A percentile compares a stretch with the other conserved stretches of the same genome.
These are phyloP conservation scores for Ondatra zibethicus DNA, from an alignment of 2,113 vertebrate species.

Conservation along the genomic window DNA sequence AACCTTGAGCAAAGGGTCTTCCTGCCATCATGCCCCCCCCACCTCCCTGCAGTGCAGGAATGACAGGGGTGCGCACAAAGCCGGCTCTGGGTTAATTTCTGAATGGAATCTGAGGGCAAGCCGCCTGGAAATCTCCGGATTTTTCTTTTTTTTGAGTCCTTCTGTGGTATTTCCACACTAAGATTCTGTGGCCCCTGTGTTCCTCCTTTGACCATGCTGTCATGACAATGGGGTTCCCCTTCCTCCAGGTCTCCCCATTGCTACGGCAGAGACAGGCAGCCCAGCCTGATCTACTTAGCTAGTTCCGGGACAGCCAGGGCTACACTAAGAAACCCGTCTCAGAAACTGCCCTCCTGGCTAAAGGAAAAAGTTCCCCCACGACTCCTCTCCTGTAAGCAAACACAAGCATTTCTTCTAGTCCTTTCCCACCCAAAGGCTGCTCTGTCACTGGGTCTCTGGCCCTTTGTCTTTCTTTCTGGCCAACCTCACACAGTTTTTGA, in stretches of 20 bases:
- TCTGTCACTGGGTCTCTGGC: neutral
- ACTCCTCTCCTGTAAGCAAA: neutral
- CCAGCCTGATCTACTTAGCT: neutral
- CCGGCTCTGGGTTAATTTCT: neutral
- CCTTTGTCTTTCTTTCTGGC: neutral
- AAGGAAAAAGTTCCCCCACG: neutral
- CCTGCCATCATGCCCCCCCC: neutral
- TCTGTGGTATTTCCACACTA: neutral
- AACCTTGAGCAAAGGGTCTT: neutral
- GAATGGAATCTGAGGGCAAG: neutral
- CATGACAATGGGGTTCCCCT: neutral
- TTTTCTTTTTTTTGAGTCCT: neutral
- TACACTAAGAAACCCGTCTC: neutral
- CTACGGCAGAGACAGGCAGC: neutral
- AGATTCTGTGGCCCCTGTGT: neutral
- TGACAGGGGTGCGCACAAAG: neutral
- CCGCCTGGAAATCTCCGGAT: neutral
- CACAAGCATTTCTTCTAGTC: neutral
- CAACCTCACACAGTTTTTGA: neutral
- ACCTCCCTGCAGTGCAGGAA: neutral
- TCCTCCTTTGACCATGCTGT: neutral
- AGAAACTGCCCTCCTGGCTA: neutral
- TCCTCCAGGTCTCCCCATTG: neutral
- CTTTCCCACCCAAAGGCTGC: neutral
- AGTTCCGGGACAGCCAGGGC: neutral